A percentile compares a stretch with the other conserved stretches of the same genome.
These are phyloP conservation scores for Eurosta solidaginis DNA, from an alignment of 1,140 invertebrate species.

Conservation along the genomic window DNA sequence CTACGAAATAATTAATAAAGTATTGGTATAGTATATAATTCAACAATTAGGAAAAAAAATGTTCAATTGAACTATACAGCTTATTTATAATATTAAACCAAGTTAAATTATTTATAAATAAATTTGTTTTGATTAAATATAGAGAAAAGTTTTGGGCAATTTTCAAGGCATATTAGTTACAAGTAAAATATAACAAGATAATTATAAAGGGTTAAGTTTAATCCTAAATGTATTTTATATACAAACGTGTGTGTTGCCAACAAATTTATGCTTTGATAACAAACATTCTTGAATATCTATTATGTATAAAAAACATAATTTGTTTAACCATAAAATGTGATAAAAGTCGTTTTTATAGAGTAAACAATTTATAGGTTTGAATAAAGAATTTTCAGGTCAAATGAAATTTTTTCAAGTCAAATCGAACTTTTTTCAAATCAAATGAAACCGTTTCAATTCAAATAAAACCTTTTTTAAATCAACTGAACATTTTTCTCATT, in stretches of 20 bases:
- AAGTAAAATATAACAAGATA: neutral
- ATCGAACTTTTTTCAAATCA: no score
- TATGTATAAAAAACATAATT: no score
- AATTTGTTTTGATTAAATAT: neutral
- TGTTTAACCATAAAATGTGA: no score
- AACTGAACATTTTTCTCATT: no score
- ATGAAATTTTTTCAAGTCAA: no score
- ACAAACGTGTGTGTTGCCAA: neutral
- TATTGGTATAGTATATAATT: neutral
- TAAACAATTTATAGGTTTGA: no score
- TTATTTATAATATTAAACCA: neutral
- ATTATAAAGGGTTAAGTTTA: neutral
- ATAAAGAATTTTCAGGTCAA: no score
- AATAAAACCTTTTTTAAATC: no score
- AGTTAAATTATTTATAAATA: neutral
- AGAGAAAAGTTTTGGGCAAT: neutral
- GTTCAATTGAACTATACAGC: neutral
- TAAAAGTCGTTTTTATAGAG: no score
- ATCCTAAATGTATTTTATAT: neutral
- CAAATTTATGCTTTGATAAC: no score
- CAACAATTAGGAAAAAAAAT: neutral
- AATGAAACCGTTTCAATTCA: no score
- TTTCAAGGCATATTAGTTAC: neutral
- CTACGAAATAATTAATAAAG: neutral
- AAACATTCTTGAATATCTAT: no score